Percentiles rank a stretch among this genome's conserved stretches.
These are phyloP conservation scores for Brachyrhaphis roseni DNA, from an alignment of 2,797 vertebrate species.

Conservation along the genomic window DNA sequence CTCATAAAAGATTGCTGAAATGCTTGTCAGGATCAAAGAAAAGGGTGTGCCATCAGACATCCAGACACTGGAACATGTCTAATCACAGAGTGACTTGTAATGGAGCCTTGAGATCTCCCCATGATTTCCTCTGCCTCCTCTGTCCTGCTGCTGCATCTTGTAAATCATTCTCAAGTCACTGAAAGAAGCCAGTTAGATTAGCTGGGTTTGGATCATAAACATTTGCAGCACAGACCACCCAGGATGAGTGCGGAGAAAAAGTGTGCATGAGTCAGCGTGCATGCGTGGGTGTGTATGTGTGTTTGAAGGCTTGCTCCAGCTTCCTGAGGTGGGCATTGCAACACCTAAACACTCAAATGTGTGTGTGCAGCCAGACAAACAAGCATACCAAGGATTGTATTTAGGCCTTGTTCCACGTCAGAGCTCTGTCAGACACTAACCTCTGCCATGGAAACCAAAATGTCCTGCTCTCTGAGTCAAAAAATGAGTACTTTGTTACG, in stretches of 20 bases:
- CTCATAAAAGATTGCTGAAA: slow-evolving; percentile 16
- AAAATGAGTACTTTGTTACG: slow-evolving; percentile 63
- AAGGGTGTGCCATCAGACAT: slow-evolving; percentile 50
- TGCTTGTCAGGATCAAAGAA: slow-evolving; percentile 48
- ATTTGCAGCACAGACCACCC: slow-evolving; percentile 86
- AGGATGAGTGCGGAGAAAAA: slow-evolving; percentile 68
- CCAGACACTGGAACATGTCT: slow-evolving; percentile 59
- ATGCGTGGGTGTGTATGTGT: slow-evolving; percentile 28
- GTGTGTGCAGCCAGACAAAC: slow-evolving; percentile 19
- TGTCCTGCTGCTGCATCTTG: slow-evolving; percentile 76
- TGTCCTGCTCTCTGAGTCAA: slow-evolving; percentile 57
- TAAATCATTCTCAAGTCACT: slow-evolving; percentile 88
- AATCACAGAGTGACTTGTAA: slow-evolving; percentile 61
- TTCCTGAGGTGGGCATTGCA: slow-evolving; percentile 61
- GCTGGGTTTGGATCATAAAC: slow-evolving; percentile 88
- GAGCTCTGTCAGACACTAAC: slow-evolving; percentile 61
- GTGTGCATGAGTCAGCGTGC: slow-evolving; percentile 30
- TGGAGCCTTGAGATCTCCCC: slow-evolving; percentile 66
- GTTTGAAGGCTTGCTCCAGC: slow-evolving; percentile 55
- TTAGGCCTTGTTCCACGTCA: slow-evolving; percentile 74
- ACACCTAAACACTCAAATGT: slow-evolving; percentile 43
- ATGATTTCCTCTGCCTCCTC: slow-evolving; percentile 75
- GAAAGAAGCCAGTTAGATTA: slow-evolving; percentile 89
- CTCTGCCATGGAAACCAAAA: slow-evolving; percentile 79
- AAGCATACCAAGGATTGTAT: slow-evolving; percentile 76